Conservation (phyloP, 2,113 vertebrate genomes). For the Dicaeum eximium region DNA sequence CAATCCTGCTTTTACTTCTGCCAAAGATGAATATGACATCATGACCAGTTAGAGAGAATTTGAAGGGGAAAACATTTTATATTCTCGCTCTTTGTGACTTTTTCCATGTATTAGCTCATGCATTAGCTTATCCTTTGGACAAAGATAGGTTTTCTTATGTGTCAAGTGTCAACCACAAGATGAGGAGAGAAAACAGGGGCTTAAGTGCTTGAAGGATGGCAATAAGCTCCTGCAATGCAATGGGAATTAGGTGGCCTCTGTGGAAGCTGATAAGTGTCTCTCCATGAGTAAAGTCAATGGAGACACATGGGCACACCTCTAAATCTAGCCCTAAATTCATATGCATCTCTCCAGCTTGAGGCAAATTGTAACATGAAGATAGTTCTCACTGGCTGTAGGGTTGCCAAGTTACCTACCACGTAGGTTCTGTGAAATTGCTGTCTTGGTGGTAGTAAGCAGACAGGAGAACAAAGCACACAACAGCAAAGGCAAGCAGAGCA, state of each 20-base stretch:
- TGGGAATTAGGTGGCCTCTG: background rate
- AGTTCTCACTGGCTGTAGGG: background rate
- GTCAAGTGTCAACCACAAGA: background rate
- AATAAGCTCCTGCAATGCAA: background rate
- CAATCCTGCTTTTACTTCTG: background rate
- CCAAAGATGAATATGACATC: background rate
- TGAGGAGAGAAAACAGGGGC: background rate
- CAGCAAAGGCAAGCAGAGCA: conserved; percentile 41
- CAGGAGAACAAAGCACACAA: conserved; percentile 18
- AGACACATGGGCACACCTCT: background rate
- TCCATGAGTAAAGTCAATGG: background rate
- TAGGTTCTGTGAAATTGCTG: background rate
- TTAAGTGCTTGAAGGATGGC: background rate
- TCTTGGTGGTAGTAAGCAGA: conserved; percentile 1
- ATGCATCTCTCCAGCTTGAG: background rate
- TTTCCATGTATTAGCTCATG: background rate
- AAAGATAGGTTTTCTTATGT: background rate
- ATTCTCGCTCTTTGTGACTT: background rate
- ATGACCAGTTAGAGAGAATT: background rate
- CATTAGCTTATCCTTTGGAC: background rate
- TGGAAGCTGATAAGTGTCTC: background rate
- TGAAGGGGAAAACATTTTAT: background rate
- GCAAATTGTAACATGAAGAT: background rate
- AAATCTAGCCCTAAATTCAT: background rate
- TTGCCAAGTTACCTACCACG: background rate